Conservation (phyloP, 2,113 vertebrate genomes). For the Lethenteron camtschaticum region DNA sequence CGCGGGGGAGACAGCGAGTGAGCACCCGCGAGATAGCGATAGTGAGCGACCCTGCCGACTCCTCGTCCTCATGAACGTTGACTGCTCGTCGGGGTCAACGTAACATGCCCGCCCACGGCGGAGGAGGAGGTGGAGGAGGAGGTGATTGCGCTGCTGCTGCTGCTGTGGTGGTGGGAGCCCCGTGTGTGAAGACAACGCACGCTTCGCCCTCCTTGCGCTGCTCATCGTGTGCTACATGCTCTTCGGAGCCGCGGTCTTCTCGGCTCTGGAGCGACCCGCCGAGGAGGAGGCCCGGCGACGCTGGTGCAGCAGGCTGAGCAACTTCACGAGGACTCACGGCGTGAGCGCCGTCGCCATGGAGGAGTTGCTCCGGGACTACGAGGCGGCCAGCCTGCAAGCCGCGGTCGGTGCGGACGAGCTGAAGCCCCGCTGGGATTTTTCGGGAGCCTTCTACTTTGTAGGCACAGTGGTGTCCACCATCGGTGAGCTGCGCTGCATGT, state of each 20-base stretch:
- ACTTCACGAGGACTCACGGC: not conserved
- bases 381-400: not conserved
- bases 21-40: no score
- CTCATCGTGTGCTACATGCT: constrained; percentile 1
- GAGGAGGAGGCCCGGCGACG: not conserved
- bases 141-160: not conserved
- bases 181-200: constrained; percentile 10
- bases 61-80: no score
- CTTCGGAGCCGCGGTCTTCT: constrained; percentile 1
- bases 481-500: constrained; percentile 4
- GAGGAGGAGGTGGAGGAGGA: not conserved
- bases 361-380: not conserved
- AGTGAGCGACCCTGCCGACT: no score
- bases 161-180: not conserved
- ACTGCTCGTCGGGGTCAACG: no score
- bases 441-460: constrained; percentile 2
- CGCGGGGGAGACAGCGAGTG: no score
- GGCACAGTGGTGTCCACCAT: constrained; percentile 1
- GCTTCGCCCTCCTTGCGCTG: constrained; percentile 2
- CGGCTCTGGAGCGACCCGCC: constrained; percentile 2
- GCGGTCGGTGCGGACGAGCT: not conserved
- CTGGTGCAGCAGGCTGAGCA: not conserved
- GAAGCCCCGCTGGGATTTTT: constrained; percentile 3
- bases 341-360: not conserved
- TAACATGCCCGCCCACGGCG: no score